phyloP scores from a whole-genome alignment of 1,140 invertebrate genomes.

The Anthonomus grandis region DNA sequence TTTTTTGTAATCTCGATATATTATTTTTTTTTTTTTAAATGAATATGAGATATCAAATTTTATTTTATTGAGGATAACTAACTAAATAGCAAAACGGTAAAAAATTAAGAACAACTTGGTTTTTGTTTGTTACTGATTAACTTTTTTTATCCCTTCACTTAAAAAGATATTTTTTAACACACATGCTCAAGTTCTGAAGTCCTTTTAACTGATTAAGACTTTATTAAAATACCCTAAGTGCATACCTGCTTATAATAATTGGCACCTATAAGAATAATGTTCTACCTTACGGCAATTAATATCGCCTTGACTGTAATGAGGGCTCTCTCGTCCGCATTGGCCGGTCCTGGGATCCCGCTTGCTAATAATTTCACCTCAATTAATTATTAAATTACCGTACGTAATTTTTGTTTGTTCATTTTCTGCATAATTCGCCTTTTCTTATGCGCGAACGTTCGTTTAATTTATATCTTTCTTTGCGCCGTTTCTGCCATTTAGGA shows the following conservation, averaged over 20 bases:
- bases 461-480: not conserved
- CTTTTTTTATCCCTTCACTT: too few species aligned
- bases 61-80: too few species aligned
- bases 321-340: slow-evolving; percentile 24
- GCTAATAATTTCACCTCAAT: slow-evolving; percentile 27
- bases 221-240: not conserved
- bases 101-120: too few species aligned
- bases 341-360: slow-evolving; percentile 21
- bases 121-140: too few species aligned
- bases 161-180: too few species aligned
- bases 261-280: not conserved
- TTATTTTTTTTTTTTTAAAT: too few species aligned
- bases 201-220: not conserved
- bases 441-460: slow-evolving; percentile 2
- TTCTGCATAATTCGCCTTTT: slow-evolving; percentile 21
- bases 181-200: too few species aligned
- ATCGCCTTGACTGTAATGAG: slow-evolving; percentile 30
- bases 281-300: slow-evolving; percentile 22
- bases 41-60: too few species aligned
- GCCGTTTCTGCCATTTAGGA: too few species aligned
- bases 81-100: too few species aligned
- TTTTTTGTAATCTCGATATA: too few species aligned
- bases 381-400: slow-evolving; percentile 34
- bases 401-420: slow-evolving; percentile 14
- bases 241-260: slow-evolving; percentile 11